Conservation (phyloP, 1,140 invertebrate species). For the Phenacoccus solenopsis region DNA sequence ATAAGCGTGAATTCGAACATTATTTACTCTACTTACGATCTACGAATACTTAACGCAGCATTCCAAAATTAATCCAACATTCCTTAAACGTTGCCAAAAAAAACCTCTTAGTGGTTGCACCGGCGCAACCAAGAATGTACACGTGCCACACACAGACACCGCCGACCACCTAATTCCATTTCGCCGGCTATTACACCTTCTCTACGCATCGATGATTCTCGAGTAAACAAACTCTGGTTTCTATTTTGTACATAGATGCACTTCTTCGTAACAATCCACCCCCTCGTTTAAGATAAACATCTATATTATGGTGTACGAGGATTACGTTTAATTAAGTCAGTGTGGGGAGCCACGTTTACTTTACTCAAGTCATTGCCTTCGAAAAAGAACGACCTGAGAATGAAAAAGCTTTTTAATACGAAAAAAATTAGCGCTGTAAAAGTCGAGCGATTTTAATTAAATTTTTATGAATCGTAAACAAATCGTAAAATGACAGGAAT, state of each 20-base stretch:
- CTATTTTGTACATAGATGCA: neutral
- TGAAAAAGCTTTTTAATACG: neutral
- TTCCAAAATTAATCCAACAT: neutral
- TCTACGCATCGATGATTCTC: neutral
- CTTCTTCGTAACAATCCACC: too few relatives aligned
- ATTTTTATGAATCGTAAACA: neutral
- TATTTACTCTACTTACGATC: too few relatives aligned
- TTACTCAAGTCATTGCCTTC: neutral
- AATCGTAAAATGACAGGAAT: too few relatives aligned
- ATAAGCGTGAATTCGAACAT: too few relatives aligned
- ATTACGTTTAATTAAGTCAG: neutral
- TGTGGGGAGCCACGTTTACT: neutral
- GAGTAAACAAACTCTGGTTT: conserved; percentile 1
- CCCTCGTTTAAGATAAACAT: neutral
- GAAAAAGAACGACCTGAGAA: neutral
- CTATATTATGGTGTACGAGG: neutral
- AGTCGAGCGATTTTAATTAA: too few relatives aligned
- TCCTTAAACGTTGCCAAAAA: neutral
- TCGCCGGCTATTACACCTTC: neutral
- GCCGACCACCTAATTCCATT: neutral
- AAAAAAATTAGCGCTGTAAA: neutral
- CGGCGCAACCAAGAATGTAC: neutral
- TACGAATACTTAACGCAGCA: too few relatives aligned
- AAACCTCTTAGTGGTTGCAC: neutral
- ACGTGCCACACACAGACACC: neutral